phyloP scores from a whole-genome alignment of 2,888 invertebrate genomes.

The Melipona bicolor region DNA sequence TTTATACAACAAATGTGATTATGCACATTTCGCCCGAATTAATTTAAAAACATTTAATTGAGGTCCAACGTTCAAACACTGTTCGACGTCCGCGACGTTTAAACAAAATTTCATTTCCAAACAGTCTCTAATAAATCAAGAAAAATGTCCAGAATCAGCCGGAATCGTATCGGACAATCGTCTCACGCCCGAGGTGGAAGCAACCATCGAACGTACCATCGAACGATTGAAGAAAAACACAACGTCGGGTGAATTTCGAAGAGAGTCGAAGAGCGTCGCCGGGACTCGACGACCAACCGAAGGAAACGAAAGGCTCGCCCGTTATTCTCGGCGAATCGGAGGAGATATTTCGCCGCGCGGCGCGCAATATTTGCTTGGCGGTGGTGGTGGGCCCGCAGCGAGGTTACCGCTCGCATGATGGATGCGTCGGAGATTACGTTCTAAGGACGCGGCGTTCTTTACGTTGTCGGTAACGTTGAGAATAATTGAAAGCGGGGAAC shows the following conservation, averaged over 20 bases:
- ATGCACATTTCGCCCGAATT: too few relatives aligned
- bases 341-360: constrained; percentile 24
- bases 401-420: constrained; percentile 40
- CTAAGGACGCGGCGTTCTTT: constrained; percentile 44
- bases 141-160: too few relatives aligned
- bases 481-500: constrained; percentile 50
- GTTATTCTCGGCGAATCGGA: constrained; percentile 32
- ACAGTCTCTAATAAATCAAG: too few relatives aligned
- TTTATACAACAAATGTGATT: too few relatives aligned
- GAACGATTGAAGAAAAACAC: neutral
- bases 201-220: too few relatives aligned
- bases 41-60: too few relatives aligned
- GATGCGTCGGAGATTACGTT: constrained; percentile 51
- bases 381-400: constrained; percentile 9
- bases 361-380: constrained; percentile 26
- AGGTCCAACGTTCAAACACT: too few relatives aligned
- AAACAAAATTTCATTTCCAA: too few relatives aligned
- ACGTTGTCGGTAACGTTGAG: constrained; percentile 29
- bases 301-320: constrained; percentile 20
- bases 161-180: neutral
- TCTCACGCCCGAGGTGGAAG: neutral
- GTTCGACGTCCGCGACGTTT: too few relatives aligned
- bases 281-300: constrained; percentile 17
- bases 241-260: neutral
- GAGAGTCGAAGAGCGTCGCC: constrained; percentile 1